Conservation (phyloP, 2,888 invertebrate genomes). For the Tenthredo notha region DNA sequence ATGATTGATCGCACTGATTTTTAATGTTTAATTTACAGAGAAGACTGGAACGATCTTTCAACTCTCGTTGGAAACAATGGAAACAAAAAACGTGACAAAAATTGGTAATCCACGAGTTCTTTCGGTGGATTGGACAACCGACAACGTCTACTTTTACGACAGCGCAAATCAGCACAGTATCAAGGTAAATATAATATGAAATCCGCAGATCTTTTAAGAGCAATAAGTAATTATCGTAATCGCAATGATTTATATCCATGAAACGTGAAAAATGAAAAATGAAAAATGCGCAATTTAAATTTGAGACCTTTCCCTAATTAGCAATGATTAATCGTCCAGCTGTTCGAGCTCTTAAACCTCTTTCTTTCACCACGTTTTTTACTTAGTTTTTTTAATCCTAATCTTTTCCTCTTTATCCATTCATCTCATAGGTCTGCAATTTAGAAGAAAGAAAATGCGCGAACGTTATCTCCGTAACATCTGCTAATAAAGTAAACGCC, state of each 20-base stretch:
- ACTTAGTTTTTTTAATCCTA: neutral
- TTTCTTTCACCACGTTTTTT: neutral
- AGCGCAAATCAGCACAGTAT: constrained; percentile 68
- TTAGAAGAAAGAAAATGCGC: constrained; percentile 81
- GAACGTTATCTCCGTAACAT: constrained; percentile 79
- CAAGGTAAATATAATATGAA: constrained; percentile 61
- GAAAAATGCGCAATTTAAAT: constrained; percentile 67
- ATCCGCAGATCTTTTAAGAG: neutral
- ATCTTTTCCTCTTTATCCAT: neutral
- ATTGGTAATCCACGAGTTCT: constrained; percentile 81
- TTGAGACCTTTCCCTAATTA: neutral
- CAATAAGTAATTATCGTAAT: constrained; percentile 1
- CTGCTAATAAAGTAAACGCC: constrained; percentile 80
- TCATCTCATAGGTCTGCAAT: constrained; percentile 80
- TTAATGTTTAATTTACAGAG: constrained; percentile 61
- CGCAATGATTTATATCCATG: constrained; percentile 54
- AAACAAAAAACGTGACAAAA: constrained; percentile 74
- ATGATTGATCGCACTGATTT: neutral
- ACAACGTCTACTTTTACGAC: constrained; percentile 86
- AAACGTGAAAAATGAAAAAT: constrained; percentile 75
- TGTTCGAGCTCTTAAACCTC: neutral
- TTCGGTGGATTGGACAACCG: constrained; percentile 87
- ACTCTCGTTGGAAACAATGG: constrained; percentile 73
- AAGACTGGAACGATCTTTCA: constrained; percentile 67
- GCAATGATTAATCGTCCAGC: neutral